Percentiles rank a stretch among this genome's conserved stretches.
Conservation (phyloP, 37 sponge, comb jelly and placozoan species). For the Chondrilla cf. caribensis region DNA sequence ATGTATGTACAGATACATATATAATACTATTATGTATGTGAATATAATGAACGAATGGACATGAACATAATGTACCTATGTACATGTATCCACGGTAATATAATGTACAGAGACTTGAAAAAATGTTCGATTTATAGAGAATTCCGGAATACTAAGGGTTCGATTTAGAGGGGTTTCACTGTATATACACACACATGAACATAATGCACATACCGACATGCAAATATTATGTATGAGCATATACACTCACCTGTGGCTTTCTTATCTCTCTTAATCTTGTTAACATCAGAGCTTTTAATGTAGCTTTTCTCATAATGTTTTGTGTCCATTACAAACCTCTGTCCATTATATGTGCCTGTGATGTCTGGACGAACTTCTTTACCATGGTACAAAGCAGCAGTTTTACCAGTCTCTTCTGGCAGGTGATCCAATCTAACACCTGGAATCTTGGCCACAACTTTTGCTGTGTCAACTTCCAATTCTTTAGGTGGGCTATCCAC, state of each 20-base stretch:
- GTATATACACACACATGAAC: no score
- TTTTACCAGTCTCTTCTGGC: background rate
- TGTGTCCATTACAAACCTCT: slow-evolving; percentile 5
- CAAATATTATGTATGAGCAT: no score
- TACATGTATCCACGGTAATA: no score
- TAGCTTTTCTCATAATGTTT: background rate
- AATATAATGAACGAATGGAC: no score
- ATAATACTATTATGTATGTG: no score
- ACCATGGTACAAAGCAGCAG: background rate
- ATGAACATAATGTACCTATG: no score
- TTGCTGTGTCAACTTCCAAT: background rate
- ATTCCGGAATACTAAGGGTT: no score
- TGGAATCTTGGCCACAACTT: background rate
- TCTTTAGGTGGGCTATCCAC: background rate
- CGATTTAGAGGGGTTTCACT: no score
- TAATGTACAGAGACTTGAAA: no score
- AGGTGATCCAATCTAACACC: background rate
- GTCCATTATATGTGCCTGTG: background rate
- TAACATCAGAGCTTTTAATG: background rate
- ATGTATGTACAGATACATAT: no score
- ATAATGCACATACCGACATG: no score
- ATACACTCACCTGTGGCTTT: background rate
- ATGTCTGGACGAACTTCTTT: background rate
- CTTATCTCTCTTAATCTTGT: background rate
- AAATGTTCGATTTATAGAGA: no score